Conservation (phyloP, 2,888 invertebrate genomes). For the Sarcophaga rosellei region DNA sequence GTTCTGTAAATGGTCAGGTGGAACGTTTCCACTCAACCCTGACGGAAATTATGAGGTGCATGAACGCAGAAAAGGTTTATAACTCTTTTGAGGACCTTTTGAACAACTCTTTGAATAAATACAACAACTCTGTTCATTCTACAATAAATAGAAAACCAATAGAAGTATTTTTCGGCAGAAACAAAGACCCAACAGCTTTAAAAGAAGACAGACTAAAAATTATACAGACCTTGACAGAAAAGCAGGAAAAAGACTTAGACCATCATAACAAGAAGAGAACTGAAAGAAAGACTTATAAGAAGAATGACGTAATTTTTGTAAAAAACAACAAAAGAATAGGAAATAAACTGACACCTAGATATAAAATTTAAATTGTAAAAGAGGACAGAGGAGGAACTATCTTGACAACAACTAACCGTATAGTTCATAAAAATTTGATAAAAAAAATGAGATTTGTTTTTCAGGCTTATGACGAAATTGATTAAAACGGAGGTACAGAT, state of each 20-base stretch:
- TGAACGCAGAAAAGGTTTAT: not conserved
- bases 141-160: slow-evolving; percentile 62
- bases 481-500: slow-evolving; percentile 10
- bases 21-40: slow-evolving; percentile 62
- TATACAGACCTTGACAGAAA: not conserved
- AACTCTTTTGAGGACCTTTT: slow-evolving; percentile 13
- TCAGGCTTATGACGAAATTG: not conserved
- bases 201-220: not conserved
- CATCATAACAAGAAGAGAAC: not conserved
- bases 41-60: slow-evolving; percentile 66
- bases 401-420: slow-evolving; percentile 5
- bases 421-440: slow-evolving; percentile 7
- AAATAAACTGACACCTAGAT: slow-evolving; percentile 25
- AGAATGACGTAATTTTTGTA: slow-evolving; percentile 26
- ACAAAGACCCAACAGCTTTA: not conserved
- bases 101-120: slow-evolving; percentile 52
- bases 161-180: slow-evolving; percentile 46
- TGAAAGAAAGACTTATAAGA: slow-evolving; percentile 6
- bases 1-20: too few relatives aligned
- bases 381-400: slow-evolving; percentile 26
- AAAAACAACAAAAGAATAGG: slow-evolving; percentile 34
- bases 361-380: slow-evolving; percentile 18
- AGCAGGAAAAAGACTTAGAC: not conserved
- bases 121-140: slow-evolving; percentile 63
- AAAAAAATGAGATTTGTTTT: not conserved